phyloP scores from a whole-genome alignment of 2,113 vertebrate species.

The Formicarius rufipectus region DNA sequence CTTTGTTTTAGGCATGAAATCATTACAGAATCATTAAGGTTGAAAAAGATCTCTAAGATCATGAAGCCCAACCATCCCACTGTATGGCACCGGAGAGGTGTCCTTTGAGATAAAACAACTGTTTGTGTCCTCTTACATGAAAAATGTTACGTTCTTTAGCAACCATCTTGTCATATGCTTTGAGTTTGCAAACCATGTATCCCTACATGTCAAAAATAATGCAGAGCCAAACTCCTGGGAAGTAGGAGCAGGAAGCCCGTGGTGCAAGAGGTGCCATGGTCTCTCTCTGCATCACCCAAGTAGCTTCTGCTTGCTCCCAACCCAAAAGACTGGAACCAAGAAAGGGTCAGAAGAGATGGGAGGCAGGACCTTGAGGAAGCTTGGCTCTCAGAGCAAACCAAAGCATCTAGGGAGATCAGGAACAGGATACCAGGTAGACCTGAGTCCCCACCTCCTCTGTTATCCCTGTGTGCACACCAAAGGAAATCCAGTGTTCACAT shows the following conservation, averaged over 20 bases:
- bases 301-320: background rate
- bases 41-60: background rate
- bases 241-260: background rate
- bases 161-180: background rate
- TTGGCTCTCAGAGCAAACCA: background rate
- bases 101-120: background rate
- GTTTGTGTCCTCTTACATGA: background rate
- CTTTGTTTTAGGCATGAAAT: background rate
- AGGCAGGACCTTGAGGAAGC: background rate
- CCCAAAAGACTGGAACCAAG: background rate
- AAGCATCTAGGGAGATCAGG: background rate
- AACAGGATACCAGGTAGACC: background rate
- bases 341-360: background rate
- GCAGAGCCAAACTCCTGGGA: background rate
- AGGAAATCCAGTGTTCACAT: background rate
- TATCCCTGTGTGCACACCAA: background rate
- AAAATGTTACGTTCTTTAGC: background rate
- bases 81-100: background rate
- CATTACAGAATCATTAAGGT: too few relatives aligned
- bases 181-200: background rate
- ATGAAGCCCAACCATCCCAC: background rate
- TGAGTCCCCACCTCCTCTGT: background rate
- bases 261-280: rapidly evolving
- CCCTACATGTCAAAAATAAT: background rate
- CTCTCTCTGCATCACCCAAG: background rate